Conservation (phyloP, 1,140 invertebrate genomes). For the Cataglyphis hispanica region DNA sequence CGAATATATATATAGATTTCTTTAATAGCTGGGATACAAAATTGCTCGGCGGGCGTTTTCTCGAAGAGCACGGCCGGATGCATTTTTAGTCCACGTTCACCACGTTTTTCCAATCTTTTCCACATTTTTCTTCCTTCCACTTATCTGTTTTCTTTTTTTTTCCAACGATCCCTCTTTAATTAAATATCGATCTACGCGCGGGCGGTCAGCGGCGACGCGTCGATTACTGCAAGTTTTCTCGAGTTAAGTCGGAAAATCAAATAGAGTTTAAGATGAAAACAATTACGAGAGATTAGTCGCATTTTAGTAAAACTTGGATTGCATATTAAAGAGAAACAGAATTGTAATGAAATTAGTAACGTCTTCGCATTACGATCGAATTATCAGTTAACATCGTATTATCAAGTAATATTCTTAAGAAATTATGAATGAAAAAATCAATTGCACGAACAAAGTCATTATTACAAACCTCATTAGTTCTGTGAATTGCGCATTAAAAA, state of each 20-base stretch:
- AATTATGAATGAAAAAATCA: constrained; percentile 33
- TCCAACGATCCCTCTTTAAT: constrained; percentile 42
- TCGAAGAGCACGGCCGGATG: constrained; percentile 44
- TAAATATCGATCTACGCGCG: constrained; percentile 43
- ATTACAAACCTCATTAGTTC: constrained; percentile 17
- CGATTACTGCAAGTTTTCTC: constrained; percentile 58
- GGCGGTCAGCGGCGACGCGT: constrained; percentile 18
- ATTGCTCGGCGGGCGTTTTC: constrained; percentile 54
- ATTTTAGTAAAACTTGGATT: constrained; percentile 30
- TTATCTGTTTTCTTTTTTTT: constrained; percentile 64
- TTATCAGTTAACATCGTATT: constrained; percentile 54
- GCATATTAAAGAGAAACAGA: constrained; percentile 31
- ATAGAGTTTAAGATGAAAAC: constrained; percentile 53
- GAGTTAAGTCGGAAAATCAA: constrained; percentile 58
- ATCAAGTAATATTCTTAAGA: constrained; percentile 41
- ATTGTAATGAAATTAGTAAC: not conserved
- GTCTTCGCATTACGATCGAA: constrained; percentile 18
- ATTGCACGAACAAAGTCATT: constrained; percentile 13
- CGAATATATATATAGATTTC: constrained; percentile 50
- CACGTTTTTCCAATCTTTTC: constrained; percentile 62
- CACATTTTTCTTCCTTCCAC: constrained; percentile 57
- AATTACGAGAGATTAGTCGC: constrained; percentile 56
- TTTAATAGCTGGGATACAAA: constrained; percentile 56
- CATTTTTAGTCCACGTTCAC: constrained; percentile 59
- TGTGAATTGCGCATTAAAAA: not conserved